phyloP scores from a whole-genome alignment of 1,140 invertebrate species.

The Trigoniulus corallinus region DNA sequence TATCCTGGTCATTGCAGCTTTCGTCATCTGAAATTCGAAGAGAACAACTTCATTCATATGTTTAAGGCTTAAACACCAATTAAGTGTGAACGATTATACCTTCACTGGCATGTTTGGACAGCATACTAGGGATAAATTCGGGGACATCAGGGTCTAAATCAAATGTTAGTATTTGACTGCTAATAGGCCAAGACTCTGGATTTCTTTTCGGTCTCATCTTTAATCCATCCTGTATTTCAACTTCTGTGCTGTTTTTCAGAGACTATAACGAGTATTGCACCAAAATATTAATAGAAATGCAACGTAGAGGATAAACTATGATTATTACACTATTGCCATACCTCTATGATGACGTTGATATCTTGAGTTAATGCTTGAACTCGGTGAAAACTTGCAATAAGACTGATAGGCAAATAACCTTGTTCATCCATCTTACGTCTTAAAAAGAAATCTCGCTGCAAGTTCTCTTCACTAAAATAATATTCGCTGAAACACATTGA shows the following conservation, averaged over 20 bases:
- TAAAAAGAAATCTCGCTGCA: constrained; percentile 89
- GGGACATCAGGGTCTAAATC: constrained; percentile 13
- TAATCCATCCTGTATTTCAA: constrained; percentile 60
- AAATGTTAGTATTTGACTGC: constrained; percentile 29
- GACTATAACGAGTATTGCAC: too few relatives aligned
- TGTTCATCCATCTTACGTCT: constrained; percentile 88
- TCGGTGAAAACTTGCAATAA: constrained; percentile 91
- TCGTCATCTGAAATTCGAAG: too few relatives aligned
- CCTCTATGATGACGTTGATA: constrained; percentile 50
- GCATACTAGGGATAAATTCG: constrained; percentile 10
- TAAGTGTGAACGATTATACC: too few relatives aligned
- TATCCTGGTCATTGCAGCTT: too few relatives aligned
- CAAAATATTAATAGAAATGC: too few relatives aligned
- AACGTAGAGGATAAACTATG: too few relatives aligned
- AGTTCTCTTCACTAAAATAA: constrained; percentile 96
- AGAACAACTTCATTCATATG: too few relatives aligned
- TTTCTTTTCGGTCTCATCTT: constrained; percentile 64
- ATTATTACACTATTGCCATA: too few relatives aligned
- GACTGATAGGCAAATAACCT: constrained; percentile 76
- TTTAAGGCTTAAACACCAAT: too few relatives aligned
- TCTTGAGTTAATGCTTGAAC: constrained; percentile 75
- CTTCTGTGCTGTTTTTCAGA: constrained; percentile 57
- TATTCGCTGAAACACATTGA: constrained; percentile 63
- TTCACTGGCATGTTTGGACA: too few relatives aligned
- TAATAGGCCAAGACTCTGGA: constrained; percentile 72